phyloP scores from a whole-genome alignment of 2,888 invertebrate genomes.

The Pristionchus maxplancki region DNA sequence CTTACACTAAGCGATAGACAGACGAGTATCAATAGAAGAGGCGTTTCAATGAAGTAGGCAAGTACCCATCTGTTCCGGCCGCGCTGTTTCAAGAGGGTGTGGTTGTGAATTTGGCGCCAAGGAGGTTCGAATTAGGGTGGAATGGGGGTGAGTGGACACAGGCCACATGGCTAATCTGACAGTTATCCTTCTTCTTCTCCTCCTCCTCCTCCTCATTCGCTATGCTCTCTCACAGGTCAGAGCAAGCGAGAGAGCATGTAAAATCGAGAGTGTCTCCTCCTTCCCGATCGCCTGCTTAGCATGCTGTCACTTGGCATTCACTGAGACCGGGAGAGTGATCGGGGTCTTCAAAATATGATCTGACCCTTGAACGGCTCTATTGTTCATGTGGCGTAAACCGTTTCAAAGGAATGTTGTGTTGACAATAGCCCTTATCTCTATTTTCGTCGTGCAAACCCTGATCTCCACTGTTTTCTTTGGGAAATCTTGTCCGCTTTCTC shows the following conservation, averaged over 20 bases:
- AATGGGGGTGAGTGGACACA: too few relatives aligned
- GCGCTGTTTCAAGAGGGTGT: background rate
- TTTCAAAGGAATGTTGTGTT: too few relatives aligned
- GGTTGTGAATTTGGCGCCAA: background rate
- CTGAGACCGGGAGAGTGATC: background rate
- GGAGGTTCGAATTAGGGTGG: constrained; percentile 32
- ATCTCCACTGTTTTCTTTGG: too few relatives aligned
- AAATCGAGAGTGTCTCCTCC: background rate
- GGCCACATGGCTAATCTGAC: constrained; percentile 41
- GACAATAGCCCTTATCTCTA: too few relatives aligned
- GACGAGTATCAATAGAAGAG: too few relatives aligned
- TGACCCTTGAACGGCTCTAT: background rate
- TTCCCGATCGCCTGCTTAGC: background rate
- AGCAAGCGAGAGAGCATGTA: background rate
- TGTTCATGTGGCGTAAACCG: background rate
- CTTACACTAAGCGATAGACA: too few relatives aligned
- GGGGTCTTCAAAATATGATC: too few relatives aligned
- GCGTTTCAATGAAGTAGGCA: background rate
- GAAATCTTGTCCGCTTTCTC: too few relatives aligned
- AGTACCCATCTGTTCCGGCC: constrained; percentile 7
- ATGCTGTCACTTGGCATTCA: constrained; percentile 13
- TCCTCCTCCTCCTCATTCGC: background rate
- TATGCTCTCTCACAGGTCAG: background rate
- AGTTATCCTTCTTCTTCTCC: background rate
- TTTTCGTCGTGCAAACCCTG: too few relatives aligned